Base-by-base conservation (phyloP, 1,140 invertebrate genomes). In the Diorhabda elongata region DNA sequence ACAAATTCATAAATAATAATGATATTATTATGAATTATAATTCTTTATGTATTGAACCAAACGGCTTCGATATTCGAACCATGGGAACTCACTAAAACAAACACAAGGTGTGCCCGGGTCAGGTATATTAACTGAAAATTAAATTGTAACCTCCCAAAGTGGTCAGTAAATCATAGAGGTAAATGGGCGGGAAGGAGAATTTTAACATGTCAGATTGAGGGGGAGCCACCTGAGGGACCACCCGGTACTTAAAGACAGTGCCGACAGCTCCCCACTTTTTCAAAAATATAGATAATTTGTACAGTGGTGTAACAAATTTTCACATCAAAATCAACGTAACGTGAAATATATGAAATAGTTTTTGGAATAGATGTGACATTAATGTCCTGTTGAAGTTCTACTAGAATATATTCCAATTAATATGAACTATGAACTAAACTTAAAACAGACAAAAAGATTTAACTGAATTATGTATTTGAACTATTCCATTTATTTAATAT, bases 121-220 rank as follows among this genome's bases (percentile, higher is more conserved):
- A 72, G 71, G 71, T 72, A 72, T 72, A 72, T 72, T 64, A 72
- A 69, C 71, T 57, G 67, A 72, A 72, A 72, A 72, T 72, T 72
- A 72, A 72, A 72, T 69, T 72, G 71, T 72, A 69, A 72, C 71
- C 71, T 67, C 69, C 71, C 68, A 67, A 64, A 72, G 71, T 69
- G 71, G 71, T 66, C 68, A 69, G 71, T 72, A 72, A 72, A 72
- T 72, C 71, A 72, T 72, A 72, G 68, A 69, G 71, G 63, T 69
- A 72, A 72, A 69, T 64, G 71, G 71, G 67, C 67, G 71, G 71
- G 67, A 67, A 57, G 7, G 7, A 7, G 47, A 52, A 52, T n/a
- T 52, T 6, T 8, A 6, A 52, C 6, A n/a, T 52, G 6, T 4
- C 2, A 52, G 6, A 2, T 64, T 41, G 67, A 64, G 67, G 66